These are phyloP conservation scores for Deilephila elpenor DNA, from an alignment of 2,888 invertebrate genomes.

Conservation along the genomic window DNA sequence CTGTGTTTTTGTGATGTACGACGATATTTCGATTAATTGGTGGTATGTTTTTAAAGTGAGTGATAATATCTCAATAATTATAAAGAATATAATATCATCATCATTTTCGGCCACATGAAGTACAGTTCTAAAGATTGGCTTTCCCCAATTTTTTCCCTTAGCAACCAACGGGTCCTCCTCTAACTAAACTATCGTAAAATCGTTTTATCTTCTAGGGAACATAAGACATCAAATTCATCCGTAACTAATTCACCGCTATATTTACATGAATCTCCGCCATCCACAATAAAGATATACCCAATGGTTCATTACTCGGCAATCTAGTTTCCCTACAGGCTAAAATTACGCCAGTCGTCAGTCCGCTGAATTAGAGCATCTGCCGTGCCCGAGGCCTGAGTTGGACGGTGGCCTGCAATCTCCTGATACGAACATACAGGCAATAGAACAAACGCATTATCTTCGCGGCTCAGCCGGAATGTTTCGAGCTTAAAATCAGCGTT, in stretches of 20 bases:
- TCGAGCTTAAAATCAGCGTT: slow-evolving; percentile 23
- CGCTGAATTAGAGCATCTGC: slow-evolving; percentile 52
- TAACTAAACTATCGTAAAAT: too few relatives aligned
- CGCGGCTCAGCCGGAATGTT: slow-evolving; percentile 33
- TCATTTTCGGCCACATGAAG: too few relatives aligned
- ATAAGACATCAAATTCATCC: neutral
- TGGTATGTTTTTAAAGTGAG: too few relatives aligned
- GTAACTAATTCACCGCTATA: neutral
- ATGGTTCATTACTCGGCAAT: slow-evolving; percentile 41
- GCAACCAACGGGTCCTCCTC: too few relatives aligned
- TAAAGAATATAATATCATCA: too few relatives aligned
- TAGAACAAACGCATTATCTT: slow-evolving; percentile 49
- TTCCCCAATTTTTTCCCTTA: too few relatives aligned
- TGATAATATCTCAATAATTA: too few relatives aligned
- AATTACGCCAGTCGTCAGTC: slow-evolving; percentile 49
- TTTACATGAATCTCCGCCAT: slow-evolving; percentile 4
- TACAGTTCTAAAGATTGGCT: too few relatives aligned
- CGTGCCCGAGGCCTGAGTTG: slow-evolving; percentile 37
- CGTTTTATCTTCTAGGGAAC: neutral
- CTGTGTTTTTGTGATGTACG: neutral
- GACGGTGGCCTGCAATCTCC: slow-evolving; percentile 54
- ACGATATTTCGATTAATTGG: neutral
- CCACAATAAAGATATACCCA: slow-evolving; percentile 15
- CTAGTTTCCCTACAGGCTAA: slow-evolving; percentile 45
- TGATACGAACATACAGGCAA: slow-evolving; percentile 52